A percentile compares a stretch with the other conserved stretches of the same genome.
These are phyloP conservation scores for Antedon mediterranea DNA, from an alignment of 53 echinoderm and acorn worm genomes.

Conservation along the genomic window DNA sequence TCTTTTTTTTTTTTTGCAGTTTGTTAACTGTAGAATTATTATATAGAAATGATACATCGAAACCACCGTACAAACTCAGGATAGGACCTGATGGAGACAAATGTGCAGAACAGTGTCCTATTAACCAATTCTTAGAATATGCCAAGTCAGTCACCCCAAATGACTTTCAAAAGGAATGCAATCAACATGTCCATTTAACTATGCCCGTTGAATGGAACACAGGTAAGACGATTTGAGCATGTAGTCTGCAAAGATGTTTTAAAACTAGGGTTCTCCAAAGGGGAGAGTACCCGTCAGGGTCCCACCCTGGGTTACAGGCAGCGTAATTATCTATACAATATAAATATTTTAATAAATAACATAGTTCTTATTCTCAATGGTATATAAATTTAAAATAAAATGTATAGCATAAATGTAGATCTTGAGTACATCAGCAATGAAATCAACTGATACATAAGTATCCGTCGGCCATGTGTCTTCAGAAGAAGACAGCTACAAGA, in stretches of 20 bases:
- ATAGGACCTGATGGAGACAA: neutral
- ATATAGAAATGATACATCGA: conserved; percentile 29
- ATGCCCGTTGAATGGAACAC: conserved; percentile 8
- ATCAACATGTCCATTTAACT: neutral
- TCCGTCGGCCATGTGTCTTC: no score
- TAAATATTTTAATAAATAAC: no score
- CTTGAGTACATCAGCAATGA: no score
- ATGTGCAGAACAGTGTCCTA: conserved; percentile 29
- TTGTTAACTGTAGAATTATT: conserved; percentile 37
- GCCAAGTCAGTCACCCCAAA: conserved; percentile 4
- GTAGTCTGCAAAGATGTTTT: neutral
- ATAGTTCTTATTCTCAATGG: no score
- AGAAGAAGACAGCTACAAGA: no score
- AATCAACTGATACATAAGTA: no score
- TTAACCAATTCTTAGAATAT: conserved; percentile 29
- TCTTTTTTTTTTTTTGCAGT: conserved; percentile 10
- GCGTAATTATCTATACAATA: no score
- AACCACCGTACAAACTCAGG: conserved; percentile 5
- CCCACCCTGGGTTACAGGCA: no score
- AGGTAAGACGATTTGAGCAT: conserved; percentile 8
- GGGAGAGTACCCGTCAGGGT: no score
- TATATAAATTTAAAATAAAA: no score
- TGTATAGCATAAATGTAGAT: no score
- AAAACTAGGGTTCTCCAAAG: no score
- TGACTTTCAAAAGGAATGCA: conserved; percentile 21